Evolutionary conservation across 2,113 vertebrate species (phyloP).

Genomic region (Lethenteron reissneri): DNA sequence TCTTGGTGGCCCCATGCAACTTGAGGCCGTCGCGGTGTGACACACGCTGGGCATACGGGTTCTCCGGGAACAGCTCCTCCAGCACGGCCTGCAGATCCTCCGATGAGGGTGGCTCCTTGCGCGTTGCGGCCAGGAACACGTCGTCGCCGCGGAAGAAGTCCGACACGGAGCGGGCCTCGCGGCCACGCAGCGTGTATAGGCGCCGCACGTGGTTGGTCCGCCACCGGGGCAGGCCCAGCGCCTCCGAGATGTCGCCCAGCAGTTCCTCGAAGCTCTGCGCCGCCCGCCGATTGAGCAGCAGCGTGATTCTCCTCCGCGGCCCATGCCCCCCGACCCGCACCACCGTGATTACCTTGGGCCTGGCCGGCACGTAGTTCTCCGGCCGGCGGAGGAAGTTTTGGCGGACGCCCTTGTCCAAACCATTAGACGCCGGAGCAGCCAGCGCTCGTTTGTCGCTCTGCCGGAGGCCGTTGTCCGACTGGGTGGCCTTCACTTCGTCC

Average conservation of each 20-base stretch:
- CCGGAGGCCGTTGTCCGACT: too few relatives aligned
- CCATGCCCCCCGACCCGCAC: slow-evolving; percentile 34
- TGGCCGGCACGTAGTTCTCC: slow-evolving; percentile 15
- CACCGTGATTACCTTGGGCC: slow-evolving; percentile 60
- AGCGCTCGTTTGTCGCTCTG: too few relatives aligned
- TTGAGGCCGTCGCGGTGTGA: too few relatives aligned
- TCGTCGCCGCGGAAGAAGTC: slow-evolving; percentile 68
- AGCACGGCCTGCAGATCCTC: slow-evolving; percentile 40
- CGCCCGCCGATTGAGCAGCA: slow-evolving; percentile 60
- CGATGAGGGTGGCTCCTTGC: slow-evolving; percentile 43
- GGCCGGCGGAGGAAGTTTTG: too few relatives aligned
- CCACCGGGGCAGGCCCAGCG: slow-evolving; percentile 46
- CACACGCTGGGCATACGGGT: slow-evolving; percentile 8
- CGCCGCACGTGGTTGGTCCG: slow-evolving; percentile 26
- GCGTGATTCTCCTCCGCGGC: slow-evolving; percentile 43
- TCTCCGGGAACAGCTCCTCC: slow-evolving; percentile 51
- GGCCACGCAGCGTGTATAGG: slow-evolving; percentile 50
- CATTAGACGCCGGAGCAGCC: too few relatives aligned
- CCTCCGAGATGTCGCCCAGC: slow-evolving; percentile 61
- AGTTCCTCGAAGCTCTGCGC: slow-evolving; percentile 74
- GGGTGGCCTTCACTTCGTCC: too few relatives aligned
- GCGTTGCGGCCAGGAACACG: slow-evolving; percentile 50
- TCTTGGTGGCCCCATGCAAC: too few relatives aligned
- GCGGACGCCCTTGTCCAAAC: too few relatives aligned
- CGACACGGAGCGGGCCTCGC: slow-evolving; percentile 37